Evolutionary conservation across 1,140 invertebrate species (phyloP).

Genomic region (Metaphire vulgaris): DNA sequence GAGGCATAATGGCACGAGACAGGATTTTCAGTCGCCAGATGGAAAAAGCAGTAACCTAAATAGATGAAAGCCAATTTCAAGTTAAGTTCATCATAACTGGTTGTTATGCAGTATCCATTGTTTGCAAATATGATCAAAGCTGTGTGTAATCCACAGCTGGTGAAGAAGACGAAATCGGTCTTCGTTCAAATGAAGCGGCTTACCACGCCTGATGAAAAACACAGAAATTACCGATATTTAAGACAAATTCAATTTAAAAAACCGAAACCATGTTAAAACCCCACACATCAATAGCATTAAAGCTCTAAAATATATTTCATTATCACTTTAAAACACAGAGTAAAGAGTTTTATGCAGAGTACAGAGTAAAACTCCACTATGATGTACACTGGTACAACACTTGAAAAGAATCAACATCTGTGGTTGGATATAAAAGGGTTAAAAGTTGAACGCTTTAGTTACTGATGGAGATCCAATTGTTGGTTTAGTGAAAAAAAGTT

Average conservation of each 20-base stretch:
- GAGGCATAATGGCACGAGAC: no score
- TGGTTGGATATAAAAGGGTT: no score
- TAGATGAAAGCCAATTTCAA: no score
- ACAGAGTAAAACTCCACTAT: neutral
- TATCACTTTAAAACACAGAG: conserved; percentile 4
- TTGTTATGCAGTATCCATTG: conserved; percentile 74
- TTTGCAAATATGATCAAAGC: conserved; percentile 82
- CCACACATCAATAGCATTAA: no score
- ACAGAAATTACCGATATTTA: neutral
- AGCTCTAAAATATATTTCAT: neutral
- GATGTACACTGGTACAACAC: neutral
- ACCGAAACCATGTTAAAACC: no score
- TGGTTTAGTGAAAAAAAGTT: no score
- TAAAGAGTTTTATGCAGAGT: neutral
- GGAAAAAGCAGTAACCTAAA: no score
- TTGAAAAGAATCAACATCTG: no score
- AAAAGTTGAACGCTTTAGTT: no score
- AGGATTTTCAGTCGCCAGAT: no score
- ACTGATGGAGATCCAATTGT: no score
- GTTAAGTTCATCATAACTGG: neutral
- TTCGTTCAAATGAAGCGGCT: conserved; percentile 82
- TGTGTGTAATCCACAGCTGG: conserved; percentile 90
- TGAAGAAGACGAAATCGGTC: conserved; percentile 83
- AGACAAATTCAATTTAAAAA: neutral
- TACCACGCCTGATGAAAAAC: conserved; percentile 70